Percentiles rank a stretch among this genome's conserved stretches.
phyloP scores from a whole-genome alignment of 2,797 vertebrate species.

The Artibeus lituratus region DNA sequence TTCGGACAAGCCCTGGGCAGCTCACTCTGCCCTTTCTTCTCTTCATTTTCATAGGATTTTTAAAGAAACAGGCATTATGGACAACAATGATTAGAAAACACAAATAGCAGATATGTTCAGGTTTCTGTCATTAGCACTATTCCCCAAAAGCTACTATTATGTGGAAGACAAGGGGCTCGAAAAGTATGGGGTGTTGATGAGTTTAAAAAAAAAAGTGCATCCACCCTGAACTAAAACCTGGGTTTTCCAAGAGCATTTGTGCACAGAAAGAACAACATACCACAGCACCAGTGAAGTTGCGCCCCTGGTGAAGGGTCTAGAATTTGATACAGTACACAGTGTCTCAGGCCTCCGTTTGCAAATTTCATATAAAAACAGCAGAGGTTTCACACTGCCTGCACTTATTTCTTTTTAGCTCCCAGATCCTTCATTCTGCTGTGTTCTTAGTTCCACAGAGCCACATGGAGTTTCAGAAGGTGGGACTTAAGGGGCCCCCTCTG shows the following conservation, averaged over 20 bases:
- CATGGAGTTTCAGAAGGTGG: not conserved
- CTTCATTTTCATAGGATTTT: conserved; percentile 6
- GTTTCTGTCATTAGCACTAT: conserved; percentile 6
- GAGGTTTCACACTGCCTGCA: not conserved
- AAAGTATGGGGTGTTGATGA: not conserved
- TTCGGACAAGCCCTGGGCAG: not conserved
- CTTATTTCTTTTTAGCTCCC: not conserved
- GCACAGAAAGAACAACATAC: conserved; percentile 22
- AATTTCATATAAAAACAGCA: not conserved
- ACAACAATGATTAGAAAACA: conserved; percentile 3
- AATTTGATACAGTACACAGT: conserved; percentile 51
- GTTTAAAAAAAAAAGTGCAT: not conserved
- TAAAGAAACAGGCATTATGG: not conserved
- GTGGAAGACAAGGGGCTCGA: conserved; percentile 1
- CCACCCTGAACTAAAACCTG: not conserved
- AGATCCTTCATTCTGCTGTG: not conserved
- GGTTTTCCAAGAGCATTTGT: not conserved
- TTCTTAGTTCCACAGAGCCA: not conserved
- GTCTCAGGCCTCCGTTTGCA: not conserved
- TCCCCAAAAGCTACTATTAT: not conserved
- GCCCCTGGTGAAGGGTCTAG: conserved; percentile 59
- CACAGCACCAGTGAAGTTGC: conserved; percentile 62
- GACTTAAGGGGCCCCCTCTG: not conserved
- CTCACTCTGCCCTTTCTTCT: not conserved
- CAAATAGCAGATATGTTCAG: conserved; percentile 4